Evolutionary conservation across 2,888 invertebrate genomes (phyloP).

Genomic region (Oxycera nigricornis): DNA sequence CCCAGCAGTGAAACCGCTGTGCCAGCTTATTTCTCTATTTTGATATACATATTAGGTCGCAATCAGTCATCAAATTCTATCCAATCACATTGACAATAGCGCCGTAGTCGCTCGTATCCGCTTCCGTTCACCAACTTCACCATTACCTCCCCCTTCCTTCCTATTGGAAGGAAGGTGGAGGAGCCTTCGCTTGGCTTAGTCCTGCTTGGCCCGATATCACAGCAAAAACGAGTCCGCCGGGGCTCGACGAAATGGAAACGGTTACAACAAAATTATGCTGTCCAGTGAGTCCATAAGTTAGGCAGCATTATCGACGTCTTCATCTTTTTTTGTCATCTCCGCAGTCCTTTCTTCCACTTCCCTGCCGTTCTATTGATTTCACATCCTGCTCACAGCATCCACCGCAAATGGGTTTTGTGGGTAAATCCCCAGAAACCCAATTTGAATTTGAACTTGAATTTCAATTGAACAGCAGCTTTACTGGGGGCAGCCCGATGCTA

Average conservation of each 20-base stretch:
- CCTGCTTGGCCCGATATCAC: not conserved
- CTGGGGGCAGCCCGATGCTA: not conserved
- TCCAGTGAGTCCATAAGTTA: not conserved
- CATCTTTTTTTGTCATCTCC: not conserved
- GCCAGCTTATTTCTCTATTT: conserved; percentile 6
- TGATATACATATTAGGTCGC: conserved; percentile 1
- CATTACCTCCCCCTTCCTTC: not conserved
- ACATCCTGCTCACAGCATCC: not conserved
- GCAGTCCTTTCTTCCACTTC: not conserved
- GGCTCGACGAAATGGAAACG: not conserved
- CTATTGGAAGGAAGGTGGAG: too few species aligned
- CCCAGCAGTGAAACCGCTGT: not conserved
- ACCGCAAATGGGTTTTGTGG: conserved; percentile 24
- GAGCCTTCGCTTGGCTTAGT: too few species aligned
- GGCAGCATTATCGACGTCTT: not conserved
- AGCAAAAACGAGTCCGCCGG: not conserved
- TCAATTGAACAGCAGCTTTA: conserved; percentile 18
- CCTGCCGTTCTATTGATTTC: not conserved
- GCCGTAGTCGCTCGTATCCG: not conserved
- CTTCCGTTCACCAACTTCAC: not conserved
- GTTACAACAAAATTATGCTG: not conserved
- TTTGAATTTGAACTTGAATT: conserved; percentile 36
- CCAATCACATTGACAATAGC: not conserved
- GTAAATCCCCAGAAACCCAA: conserved; percentile 27
- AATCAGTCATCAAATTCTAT: conserved; percentile 5